These are phyloP conservation scores for Rattus rattus DNA, from an alignment of 2,113 vertebrate genomes.

Conservation along the genomic window DNA sequence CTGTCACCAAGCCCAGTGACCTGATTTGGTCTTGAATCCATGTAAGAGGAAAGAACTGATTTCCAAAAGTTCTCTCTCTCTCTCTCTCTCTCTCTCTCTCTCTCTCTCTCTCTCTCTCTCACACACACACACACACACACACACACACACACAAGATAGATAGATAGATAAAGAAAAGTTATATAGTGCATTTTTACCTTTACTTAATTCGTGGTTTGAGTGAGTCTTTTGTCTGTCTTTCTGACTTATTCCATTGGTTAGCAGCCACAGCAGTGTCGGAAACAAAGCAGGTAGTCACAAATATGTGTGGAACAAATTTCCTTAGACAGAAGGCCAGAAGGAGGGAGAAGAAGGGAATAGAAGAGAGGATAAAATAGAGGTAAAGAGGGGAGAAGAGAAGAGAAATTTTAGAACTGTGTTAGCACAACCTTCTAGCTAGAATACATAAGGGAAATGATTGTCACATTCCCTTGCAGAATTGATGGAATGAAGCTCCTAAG, in stretches of 20 bases:
- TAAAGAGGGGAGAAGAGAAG: no score
- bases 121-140: neutral
- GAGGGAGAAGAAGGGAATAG: neutral
- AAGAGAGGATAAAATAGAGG: no score
- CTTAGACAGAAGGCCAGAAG: neutral
- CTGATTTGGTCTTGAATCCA: neutral
- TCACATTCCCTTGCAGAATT: neutral
- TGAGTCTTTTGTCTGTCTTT: neutral
- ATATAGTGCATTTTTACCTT: neutral
- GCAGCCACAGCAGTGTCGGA: neutral
- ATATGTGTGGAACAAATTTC: neutral
- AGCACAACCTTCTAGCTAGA: neutral
- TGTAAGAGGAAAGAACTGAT: neutral
- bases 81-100: no score
- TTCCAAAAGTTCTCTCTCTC: neutral
- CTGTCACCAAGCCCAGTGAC: neutral
- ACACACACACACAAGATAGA: neutral
- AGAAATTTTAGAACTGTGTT: neutral
- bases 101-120: no score
- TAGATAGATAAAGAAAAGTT: neutral
- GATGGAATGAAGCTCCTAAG: neutral
- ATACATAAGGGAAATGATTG: neutral
- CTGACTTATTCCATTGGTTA: neutral
- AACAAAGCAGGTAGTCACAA: neutral
- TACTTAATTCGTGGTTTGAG: neutral